These are phyloP conservation scores for Platycheirus albimanus DNA, from an alignment of 2,888 invertebrate genomes.

Conservation along the genomic window DNA sequence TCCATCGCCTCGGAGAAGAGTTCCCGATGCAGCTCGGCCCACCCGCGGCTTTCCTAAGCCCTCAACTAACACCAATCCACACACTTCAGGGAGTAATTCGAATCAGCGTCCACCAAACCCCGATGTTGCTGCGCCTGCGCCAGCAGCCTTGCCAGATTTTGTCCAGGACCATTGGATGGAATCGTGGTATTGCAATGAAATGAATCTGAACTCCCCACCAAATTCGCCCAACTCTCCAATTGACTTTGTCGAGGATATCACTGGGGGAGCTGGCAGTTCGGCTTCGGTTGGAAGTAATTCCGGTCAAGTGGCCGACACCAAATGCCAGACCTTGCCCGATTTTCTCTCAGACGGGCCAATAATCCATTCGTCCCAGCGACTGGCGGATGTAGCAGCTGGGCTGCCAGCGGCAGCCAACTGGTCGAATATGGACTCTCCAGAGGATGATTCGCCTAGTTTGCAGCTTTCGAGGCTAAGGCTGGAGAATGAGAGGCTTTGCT, in stretches of 20 bases:
- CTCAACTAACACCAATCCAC: conserved; percentile 36
- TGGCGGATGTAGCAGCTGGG: conserved; percentile 82
- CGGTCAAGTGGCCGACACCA: conserved; percentile 55
- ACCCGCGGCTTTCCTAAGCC: conserved; percentile 53
- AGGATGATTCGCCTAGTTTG: conserved; percentile 78
- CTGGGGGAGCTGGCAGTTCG: conserved; percentile 58
- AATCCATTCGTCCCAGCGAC: conserved; percentile 82
- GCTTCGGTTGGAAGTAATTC: conserved; percentile 27
- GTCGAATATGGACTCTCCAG: conserved; percentile 80
- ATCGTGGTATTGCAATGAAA: conserved; percentile 83
- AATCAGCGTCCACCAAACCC: conserved; percentile 65
- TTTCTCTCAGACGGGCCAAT: conserved; percentile 88
- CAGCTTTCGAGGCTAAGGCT: conserved; percentile 79
- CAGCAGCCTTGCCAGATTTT: conserved; percentile 89
- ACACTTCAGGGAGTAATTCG: conserved; percentile 53
- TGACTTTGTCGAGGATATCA: conserved; percentile 77
- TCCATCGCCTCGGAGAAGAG: conserved; percentile 67
- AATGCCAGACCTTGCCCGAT: conserved; percentile 85
- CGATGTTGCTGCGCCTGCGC: conserved; percentile 78
- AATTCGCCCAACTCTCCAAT: conserved; percentile 78
- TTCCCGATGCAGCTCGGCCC: conserved; percentile 55
- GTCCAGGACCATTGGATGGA: conserved; percentile 94
- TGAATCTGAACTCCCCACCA: conserved; percentile 80
- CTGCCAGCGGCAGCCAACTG: conserved; percentile 79
- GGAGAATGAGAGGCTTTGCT: conserved; percentile 83